These are phyloP conservation scores for Plebejus anna DNA, from an alignment of 2,888 invertebrate species.

Conservation along the genomic window DNA sequence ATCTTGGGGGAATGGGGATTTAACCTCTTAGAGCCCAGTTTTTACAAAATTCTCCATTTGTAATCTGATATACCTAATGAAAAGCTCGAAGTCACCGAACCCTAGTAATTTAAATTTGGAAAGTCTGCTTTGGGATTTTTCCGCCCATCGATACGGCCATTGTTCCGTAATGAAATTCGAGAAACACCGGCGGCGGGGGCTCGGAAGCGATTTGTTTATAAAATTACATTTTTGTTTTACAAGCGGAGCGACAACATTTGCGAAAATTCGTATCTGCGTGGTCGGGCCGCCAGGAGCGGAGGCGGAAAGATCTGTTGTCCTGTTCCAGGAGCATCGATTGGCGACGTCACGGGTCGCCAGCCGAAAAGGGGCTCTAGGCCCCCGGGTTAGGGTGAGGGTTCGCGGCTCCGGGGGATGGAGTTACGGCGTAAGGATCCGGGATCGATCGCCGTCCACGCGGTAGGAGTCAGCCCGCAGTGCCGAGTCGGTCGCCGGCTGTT, in stretches of 20 bases:
- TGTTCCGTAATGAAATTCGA: conserved; percentile 51
- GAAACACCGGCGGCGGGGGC: conserved; percentile 45
- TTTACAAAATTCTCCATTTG: not conserved
- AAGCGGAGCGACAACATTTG: conserved; percentile 56
- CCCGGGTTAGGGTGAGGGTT: conserved; percentile 42
- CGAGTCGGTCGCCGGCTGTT: conserved; percentile 67
- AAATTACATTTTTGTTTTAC: conserved; percentile 54
- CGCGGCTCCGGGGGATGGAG: conserved; percentile 44
- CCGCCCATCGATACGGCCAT: conserved; percentile 45
- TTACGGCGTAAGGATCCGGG: conserved; percentile 57
- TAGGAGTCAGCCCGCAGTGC: conserved; percentile 69
- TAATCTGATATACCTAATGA: not conserved
- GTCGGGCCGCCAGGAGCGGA: conserved; percentile 60
- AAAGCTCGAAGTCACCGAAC: not conserved
- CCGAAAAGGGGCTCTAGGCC: conserved; percentile 43
- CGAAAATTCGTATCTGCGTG: conserved; percentile 56
- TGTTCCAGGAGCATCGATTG: conserved; percentile 77
- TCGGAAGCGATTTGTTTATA: conserved; percentile 54
- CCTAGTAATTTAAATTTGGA: conserved; percentile 26
- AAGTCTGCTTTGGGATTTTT: conserved; percentile 37
- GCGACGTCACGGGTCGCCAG: conserved; percentile 44
- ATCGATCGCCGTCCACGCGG: conserved; percentile 60
- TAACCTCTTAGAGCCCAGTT: not conserved
- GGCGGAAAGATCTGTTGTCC: conserved; percentile 73
- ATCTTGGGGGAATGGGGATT: not conserved